These are phyloP conservation scores for Propithecus perrieri DNA, from an alignment of 2,797 vertebrate species.

Conservation along the genomic window DNA sequence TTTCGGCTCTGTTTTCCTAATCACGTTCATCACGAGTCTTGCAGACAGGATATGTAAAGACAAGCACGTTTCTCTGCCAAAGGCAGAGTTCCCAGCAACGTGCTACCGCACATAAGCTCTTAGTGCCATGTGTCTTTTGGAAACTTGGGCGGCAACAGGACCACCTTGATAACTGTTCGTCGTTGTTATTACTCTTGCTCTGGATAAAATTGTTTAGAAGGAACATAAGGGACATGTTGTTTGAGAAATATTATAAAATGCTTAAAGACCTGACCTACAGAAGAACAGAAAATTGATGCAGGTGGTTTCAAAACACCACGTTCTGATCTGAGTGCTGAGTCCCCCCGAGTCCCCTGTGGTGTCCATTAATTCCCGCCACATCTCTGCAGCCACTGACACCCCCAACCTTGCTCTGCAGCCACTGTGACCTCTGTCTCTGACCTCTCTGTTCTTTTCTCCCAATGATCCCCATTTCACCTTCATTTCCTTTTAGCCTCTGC, in stretches of 20 bases:
- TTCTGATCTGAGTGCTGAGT: not conserved
- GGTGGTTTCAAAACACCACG: not conserved
- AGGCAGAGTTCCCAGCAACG: not conserved
- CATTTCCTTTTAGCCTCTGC: not conserved
- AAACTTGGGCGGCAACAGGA: too few relatives aligned
- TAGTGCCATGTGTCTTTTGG: not conserved
- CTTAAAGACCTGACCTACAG: not conserved
- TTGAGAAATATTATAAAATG: conserved; percentile 21
- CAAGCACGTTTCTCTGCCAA: not conserved
- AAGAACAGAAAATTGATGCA: not conserved
- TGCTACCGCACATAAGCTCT: accelerated
- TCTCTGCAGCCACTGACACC: not conserved
- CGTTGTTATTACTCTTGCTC: not conserved
- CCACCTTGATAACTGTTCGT: not conserved
- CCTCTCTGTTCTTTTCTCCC: not conserved
- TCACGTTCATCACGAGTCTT: not conserved
- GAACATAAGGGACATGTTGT: not conserved
- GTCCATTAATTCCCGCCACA: not conserved
- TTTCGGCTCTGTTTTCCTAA: not conserved
- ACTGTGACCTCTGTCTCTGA: not conserved
- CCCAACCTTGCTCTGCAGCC: not conserved
- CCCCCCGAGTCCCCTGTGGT: too few relatives aligned
- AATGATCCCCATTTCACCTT: too few relatives aligned
- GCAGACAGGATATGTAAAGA: not conserved
- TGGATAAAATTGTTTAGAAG: not conserved